A percentile compares a stretch with the other conserved stretches of the same genome.
Evolutionary conservation across 2,797 vertebrate genomes (phyloP).

Genomic region (Spinibarbus caldwelli): DNA sequence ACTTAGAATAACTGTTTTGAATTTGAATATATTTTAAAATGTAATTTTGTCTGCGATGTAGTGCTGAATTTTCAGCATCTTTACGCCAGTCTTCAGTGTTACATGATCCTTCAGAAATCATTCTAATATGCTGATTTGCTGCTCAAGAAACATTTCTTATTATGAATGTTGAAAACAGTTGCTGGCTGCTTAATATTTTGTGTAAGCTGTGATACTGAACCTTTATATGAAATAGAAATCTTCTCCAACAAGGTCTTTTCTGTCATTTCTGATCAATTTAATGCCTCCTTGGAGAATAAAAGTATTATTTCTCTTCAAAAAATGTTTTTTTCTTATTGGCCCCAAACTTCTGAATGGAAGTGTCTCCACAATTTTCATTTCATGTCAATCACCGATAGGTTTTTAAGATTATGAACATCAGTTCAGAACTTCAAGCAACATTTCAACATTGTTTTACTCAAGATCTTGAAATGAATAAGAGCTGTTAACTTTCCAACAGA

Average conservation of each 20-base stretch:
- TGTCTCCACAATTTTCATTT: too few relatives aligned
- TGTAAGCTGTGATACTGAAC: background rate
- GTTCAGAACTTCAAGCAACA: background rate
- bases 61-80: background rate
- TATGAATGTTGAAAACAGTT: background rate
- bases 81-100: background rate
- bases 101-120: background rate
- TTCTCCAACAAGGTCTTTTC: background rate
- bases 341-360: background rate
- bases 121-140: background rate
- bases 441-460: background rate
- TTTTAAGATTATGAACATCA: background rate
- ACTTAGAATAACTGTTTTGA: background rate
- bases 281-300: background rate
- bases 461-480: background rate
- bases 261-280: too few relatives aligned
- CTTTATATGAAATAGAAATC: background rate
- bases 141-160: background rate
- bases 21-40: background rate
- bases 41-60: background rate
- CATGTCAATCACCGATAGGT: background rate
- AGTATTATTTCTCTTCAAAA: background rate
- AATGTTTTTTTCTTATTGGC: background rate
- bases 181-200: background rate
- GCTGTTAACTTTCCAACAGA: constrained; percentile 98